Percentiles rank a stretch among this genome's conserved stretches.
These are phyloP conservation scores for Nansenia antarctica DNA, from an alignment of 2,113 vertebrate genomes.

Conservation along the genomic window DNA sequence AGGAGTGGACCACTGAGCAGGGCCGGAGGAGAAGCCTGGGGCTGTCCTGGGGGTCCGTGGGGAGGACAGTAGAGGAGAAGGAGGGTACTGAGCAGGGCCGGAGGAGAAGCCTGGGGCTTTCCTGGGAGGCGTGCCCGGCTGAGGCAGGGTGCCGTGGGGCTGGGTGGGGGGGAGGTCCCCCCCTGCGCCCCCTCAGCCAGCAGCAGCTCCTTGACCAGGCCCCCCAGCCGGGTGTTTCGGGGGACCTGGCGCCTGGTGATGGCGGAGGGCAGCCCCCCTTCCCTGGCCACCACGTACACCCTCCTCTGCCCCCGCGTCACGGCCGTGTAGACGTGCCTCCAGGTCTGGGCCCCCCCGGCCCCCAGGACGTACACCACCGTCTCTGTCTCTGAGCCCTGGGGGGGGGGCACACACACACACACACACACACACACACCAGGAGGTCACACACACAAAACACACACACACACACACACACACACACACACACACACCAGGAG, in stretches of 20 bases:
- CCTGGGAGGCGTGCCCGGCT: background rate
- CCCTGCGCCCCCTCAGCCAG: background rate
- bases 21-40: too few relatives aligned
- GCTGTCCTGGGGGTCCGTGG: background rate
- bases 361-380: constrained; percentile 80
- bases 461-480: too few relatives aligned
- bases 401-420: too few relatives aligned
- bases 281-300: constrained; percentile 76
- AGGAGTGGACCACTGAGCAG: background rate
- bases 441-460: too few relatives aligned
- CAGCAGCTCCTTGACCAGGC: constrained; percentile 63
- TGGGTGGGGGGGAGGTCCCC: background rate
- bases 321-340: constrained; percentile 85
- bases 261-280: constrained; percentile 61
- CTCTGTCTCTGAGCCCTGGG: constrained; percentile 82
- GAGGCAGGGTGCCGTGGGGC: background rate
- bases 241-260: constrained; percentile 38
- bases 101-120: constrained; percentile 8
- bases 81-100: background rate
- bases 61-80: background rate
- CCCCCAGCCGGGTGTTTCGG: constrained; percentile 74
- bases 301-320: constrained; percentile 79
- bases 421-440: too few relatives aligned
- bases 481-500: too few relatives aligned
- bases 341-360: constrained; percentile 69